Evolutionary conservation across 2,888 invertebrate species (phyloP).

Genomic region (Protonemura montana): DNA sequence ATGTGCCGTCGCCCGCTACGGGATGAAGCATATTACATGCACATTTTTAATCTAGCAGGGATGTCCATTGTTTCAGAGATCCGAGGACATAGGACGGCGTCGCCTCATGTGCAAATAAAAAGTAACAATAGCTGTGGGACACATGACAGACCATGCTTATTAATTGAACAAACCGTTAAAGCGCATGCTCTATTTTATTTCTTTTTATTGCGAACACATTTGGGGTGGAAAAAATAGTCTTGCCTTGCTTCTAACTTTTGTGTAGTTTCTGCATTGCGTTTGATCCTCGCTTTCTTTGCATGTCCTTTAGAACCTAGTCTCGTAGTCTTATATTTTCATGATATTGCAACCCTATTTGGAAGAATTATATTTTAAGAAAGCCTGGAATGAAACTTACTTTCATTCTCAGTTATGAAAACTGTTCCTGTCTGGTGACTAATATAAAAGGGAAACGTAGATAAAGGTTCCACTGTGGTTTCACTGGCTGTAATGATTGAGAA

Average conservation of each 20-base stretch:
- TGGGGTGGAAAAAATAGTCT: not conserved
- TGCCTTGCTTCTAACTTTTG: not conserved
- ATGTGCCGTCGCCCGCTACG: not conserved
- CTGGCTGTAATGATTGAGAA: not conserved
- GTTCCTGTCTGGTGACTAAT: not conserved
- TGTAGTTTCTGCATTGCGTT: not conserved
- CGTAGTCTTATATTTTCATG: not conserved
- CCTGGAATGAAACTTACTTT: not conserved
- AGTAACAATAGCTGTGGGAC: not conserved
- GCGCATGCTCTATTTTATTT: not conserved
- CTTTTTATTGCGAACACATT: not conserved
- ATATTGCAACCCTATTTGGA: not conserved
- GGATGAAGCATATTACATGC: slow-evolving; percentile 12
- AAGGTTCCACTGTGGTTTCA: not conserved
- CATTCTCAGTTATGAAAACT: not conserved
- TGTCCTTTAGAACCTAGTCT: not conserved
- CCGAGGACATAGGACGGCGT: not conserved
- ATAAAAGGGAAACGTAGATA: not conserved
- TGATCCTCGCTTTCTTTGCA: not conserved
- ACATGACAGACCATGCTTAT: slow-evolving; percentile 12
- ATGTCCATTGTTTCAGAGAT: not conserved
- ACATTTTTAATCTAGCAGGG: slow-evolving; percentile 12
- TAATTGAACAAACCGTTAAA: not conserved
- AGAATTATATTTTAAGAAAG: not conserved
- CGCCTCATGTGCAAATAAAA: not conserved